Percentiles rank a stretch among this genome's conserved stretches.
phyloP scores from a whole-genome alignment of 92 coral and sea anemone genomes.

The Phymanthus crucifer region DNA sequence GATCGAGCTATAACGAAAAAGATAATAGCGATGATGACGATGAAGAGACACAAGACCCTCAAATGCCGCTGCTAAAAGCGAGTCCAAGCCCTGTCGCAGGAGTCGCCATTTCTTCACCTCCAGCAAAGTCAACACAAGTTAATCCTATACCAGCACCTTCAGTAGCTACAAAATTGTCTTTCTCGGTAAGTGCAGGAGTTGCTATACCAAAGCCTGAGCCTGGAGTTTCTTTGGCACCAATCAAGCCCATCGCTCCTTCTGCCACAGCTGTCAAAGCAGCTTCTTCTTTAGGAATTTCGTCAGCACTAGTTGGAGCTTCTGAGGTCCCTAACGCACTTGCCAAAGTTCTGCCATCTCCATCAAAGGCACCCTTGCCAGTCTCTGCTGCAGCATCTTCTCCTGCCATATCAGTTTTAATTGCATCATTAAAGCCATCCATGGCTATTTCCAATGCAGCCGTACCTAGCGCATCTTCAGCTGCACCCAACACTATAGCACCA shows the following conservation, averaged over 20 bases:
- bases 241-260: neutral
- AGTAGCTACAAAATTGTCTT: neutral
- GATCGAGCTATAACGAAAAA: neutral
- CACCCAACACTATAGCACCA: neutral
- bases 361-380: constrained; percentile 9
- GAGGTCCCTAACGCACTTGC: neutral
- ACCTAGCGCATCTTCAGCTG: neutral
- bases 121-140: constrained; percentile 7
- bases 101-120: neutral
- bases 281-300: neutral
- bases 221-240: neutral
- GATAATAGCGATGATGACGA: neutral
- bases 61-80: neutral
- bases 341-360: neutral
- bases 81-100: neutral
- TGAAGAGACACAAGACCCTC: neutral
- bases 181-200: neutral
- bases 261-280: neutral
- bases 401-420: neutral
- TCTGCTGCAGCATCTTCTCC: neutral
- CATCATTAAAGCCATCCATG: constrained; percentile 12
- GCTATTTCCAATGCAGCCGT: neutral
- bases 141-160: neutral
- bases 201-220: neutral
- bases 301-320: neutral